Evolutionary conservation across 2,113 vertebrate genomes (phyloP).

Genomic region (Tonatia bakeri): DNA sequence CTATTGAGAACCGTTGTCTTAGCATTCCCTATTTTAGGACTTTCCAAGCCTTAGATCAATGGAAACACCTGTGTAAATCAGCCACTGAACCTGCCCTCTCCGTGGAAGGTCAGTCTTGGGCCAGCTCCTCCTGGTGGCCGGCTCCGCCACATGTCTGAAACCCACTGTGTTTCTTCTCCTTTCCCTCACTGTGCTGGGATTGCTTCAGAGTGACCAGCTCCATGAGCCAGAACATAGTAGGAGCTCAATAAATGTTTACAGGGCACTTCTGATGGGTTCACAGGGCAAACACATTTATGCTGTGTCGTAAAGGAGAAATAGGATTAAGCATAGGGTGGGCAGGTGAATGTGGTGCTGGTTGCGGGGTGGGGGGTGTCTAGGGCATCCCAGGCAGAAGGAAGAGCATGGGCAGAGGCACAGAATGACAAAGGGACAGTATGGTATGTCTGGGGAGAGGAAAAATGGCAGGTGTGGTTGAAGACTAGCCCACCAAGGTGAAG

Average conservation of each 20-base stretch:
- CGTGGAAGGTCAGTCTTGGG: background rate
- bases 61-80: background rate
- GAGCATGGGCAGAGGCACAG: background rate
- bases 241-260: background rate
- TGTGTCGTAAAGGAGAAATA: background rate
- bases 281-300: background rate
- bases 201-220: background rate
- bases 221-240: background rate
- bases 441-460: background rate
- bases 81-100: background rate
- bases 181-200: background rate
- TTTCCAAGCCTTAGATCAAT: background rate
- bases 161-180: fast-evolving
- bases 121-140: too few relatives aligned
- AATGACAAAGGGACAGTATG: fast-evolving
- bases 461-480: background rate
- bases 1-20: background rate
- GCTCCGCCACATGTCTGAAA: background rate
- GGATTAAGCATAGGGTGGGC: background rate
- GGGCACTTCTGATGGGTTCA: background rate
- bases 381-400: background rate
- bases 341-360: background rate
- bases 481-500: fast-evolving
- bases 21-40: background rate
- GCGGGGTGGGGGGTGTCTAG: too few relatives aligned